Evolutionary conservation across 2,888 invertebrate species (phyloP).

Genomic region (Fragum sueziense): DNA sequence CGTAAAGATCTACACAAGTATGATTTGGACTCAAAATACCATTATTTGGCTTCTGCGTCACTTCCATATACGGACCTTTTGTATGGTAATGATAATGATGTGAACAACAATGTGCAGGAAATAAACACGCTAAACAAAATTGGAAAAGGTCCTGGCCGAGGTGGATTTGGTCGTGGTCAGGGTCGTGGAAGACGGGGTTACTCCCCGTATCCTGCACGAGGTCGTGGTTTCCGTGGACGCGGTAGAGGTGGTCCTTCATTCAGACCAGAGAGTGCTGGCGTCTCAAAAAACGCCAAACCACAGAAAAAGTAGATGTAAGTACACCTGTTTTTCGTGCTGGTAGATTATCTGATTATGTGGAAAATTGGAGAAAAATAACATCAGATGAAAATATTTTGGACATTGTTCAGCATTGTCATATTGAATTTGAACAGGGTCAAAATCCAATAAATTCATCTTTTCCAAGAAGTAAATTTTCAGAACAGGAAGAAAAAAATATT

Average conservation of each 20-base stretch:
- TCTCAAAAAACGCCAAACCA: background rate
- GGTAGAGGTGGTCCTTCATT: background rate
- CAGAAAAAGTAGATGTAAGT: too few relatives aligned
- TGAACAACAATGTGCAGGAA: slow-evolving; percentile 37
- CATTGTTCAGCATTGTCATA: slow-evolving; percentile 24
- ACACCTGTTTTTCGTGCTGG: too few relatives aligned
- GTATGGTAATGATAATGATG: slow-evolving; percentile 38
- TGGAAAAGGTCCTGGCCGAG: slow-evolving; percentile 1
- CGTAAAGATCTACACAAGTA: slow-evolving; percentile 28
- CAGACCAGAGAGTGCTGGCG: background rate
- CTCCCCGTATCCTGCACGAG: slow-evolving; percentile 1
- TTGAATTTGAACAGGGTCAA: too few relatives aligned
- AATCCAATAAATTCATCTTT: too few relatives aligned
- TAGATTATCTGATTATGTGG: too few relatives aligned
- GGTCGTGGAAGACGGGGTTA: background rate
- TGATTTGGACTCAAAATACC: slow-evolving; percentile 37
- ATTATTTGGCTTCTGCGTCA: slow-evolving; percentile 32
- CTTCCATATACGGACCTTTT: slow-evolving; percentile 35
- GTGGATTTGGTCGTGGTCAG: slow-evolving; percentile 5
- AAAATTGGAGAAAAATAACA: too few relatives aligned
- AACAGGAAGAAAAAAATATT: too few relatives aligned
- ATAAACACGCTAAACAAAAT: slow-evolving; percentile 36
- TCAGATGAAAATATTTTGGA: slow-evolving; percentile 20
- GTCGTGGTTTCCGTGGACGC: too few relatives aligned
- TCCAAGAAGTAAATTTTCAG: too few relatives aligned